A percentile compares a stretch with the other conserved stretches of the same genome.
Evolutionary conservation across 2,888 invertebrate species (phyloP).

Genomic region (Cremastobaeus sp.): DNA sequence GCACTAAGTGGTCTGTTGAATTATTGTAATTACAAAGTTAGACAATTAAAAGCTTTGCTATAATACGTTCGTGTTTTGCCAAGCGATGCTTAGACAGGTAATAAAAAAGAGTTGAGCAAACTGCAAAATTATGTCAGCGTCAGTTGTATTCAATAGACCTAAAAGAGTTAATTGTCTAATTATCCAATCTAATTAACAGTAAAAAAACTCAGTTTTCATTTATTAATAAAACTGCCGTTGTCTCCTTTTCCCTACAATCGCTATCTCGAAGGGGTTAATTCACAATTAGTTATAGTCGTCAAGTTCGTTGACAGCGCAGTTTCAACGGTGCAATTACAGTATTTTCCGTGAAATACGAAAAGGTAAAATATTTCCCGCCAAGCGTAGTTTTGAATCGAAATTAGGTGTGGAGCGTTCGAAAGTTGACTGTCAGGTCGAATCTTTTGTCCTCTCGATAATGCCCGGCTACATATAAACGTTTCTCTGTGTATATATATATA

Average conservation of each 20-base stretch:
- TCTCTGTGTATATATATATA: conserved; percentile 17
- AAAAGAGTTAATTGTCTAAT: too few species aligned
- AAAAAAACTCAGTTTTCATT: too few species aligned
- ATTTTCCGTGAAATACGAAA: too few species aligned
- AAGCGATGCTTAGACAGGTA: conserved; percentile 4
- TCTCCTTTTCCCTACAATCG: too few species aligned
- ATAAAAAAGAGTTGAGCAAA: conserved; percentile 14
- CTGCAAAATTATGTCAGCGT: conserved; percentile 8
- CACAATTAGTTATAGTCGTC: too few species aligned
- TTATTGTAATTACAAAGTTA: conserved; percentile 55
- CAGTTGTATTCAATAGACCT: background rate
- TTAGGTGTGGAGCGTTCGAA: background rate
- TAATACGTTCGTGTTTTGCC: conserved; percentile 42
- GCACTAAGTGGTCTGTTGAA: conserved; percentile 47
- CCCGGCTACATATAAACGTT: conserved; percentile 16
- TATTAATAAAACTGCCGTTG: too few species aligned
- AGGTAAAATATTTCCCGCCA: conserved; percentile 33
- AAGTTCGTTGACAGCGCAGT: too few species aligned
- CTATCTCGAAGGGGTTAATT: too few species aligned
- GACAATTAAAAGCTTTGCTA: conserved; percentile 44
- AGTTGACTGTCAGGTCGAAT: conserved; percentile 25
- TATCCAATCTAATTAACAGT: too few species aligned
- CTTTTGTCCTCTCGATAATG: conserved; percentile 28
- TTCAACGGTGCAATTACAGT: too few species aligned
- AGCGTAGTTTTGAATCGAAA: too few species aligned